Evolutionary conservation across 2,113 vertebrate genomes (phyloP), one percentile per base, ranked within the genome.

Genomic region (Gorsachius goisagi): DNA sequence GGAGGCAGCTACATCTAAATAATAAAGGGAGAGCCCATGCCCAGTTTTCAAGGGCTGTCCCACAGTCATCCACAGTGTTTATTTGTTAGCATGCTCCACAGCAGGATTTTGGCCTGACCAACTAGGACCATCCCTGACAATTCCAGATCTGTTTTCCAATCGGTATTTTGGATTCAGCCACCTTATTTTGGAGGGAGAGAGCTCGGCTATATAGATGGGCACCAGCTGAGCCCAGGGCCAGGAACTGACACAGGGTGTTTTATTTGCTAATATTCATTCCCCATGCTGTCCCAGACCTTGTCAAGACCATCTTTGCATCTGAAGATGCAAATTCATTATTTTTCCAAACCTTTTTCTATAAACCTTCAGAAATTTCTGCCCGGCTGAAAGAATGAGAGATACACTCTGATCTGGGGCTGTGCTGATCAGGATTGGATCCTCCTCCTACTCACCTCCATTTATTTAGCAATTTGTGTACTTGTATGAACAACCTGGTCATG

Each of bases 381-480:
- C 72, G 85, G 27, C 15, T 91, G 81, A 45, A 71, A 47, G 28
- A 45, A 8, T 11, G 30, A 18, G 35, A 81, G 55, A 37, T 26
- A 56, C 2, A 0, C 8, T 23, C 20, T 39, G 72, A 72, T 39
- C 28, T 20, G 17, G 7, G 20, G 30, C 68, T 71, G 47, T 28
- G 73, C n/a, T 55, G 52, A 45, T 45, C 11, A 2, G 62, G 85
- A 33, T 56, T 30, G 11, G 11, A 20, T 50, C 71, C 41, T 95
- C 50, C 80, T 92, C 87, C 64, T 32, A 63, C 85, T 75, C 93
- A 47, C 44, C 56, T 59, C 77, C 30, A 35, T 75, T 87, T 91
- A 52, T 90, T 82, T 59, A 62, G 52, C 13, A 16, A 49, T 41
- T 52, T 13, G 9, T 18, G 24, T 47, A 75, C 37, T 67, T 90